Evolutionary conservation across 2,797 vertebrate species (phyloP), one percentile per base, ranked within the genome.

Genomic region (Thunnus albacares): DNA sequence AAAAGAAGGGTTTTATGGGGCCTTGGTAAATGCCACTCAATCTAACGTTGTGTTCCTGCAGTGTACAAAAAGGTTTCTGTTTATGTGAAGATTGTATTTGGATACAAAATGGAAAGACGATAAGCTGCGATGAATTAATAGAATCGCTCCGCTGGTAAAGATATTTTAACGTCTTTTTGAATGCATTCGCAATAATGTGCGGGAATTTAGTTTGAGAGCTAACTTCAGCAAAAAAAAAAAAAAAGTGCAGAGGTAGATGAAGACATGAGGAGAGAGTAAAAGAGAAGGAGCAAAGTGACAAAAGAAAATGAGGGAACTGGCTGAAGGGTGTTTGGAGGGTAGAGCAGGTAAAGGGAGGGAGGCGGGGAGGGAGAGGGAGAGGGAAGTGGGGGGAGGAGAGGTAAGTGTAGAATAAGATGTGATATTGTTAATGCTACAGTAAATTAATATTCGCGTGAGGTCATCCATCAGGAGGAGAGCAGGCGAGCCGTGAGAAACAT

Each of bases 361-460:
- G 70, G 57, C 28, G 11, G 51, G 30, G 51, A 18, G 9, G 60
- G 1, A 60, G 70, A 59, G 28, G 11, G 51, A 70, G 73, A 66
- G 15, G 69, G 56, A 66, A 56, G 58, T 0, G 20, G 45, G 70
- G 65, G 77, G 71, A 51, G 69, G 24, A 0, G 12, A 67, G 60
- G 75, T 33, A 83, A 81, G 80, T 77, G 86, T 87, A 85, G 93
- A 93, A 87, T 92, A 90, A 90, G 65, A 87, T 90, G 92, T 93
- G 93, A 92, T 93, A 91, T 90, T 93, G 93, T 94, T 94, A 95
- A 95, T 92, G 89, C 94, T 93, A 94, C 91, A 94, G 91, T 92
- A 95, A 91, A 95, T 93, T 93, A 93, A 96, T 95, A 96, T 93
- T 95, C 92, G 81, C 80, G 82, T 94, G 91, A 92, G 94, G 94